Evolutionary conservation across 2,888 invertebrate genomes (phyloP).

Genomic region (Metalampra italica): DNA sequence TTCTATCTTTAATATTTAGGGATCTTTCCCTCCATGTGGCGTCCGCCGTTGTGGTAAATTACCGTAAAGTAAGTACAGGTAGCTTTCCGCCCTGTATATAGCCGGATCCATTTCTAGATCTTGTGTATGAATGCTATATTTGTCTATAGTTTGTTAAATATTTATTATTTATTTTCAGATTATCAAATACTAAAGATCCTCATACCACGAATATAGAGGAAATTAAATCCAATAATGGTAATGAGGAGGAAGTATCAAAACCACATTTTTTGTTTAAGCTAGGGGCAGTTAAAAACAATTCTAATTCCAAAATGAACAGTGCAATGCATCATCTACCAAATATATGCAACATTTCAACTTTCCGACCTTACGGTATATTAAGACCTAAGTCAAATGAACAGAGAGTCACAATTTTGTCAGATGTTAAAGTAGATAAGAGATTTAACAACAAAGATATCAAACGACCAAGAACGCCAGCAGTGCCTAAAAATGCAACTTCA

Average conservation of each 20-base stretch:
- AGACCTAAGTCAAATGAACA: slow-evolving; percentile 37
- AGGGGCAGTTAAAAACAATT: slow-evolving; percentile 17
- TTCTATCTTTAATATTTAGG: too few species aligned
- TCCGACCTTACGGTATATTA: slow-evolving; percentile 11
- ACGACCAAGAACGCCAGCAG: slow-evolving; percentile 25
- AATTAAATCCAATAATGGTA: slow-evolving; percentile 12
- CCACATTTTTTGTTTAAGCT: slow-evolving; percentile 25
- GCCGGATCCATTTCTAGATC: too few species aligned
- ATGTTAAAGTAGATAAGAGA: slow-evolving; percentile 56
- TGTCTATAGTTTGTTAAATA: too few species aligned
- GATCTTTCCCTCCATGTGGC: too few species aligned
- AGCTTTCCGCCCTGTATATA: too few species aligned
- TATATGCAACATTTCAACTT: not conserved
- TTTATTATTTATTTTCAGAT: slow-evolving; percentile 25
- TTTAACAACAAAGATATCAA: slow-evolving; percentile 20
- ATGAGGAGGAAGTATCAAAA: slow-evolving; percentile 17
- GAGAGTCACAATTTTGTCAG: slow-evolving; percentile 63
- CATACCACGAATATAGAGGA: slow-evolving; percentile 5
- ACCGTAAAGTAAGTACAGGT: too few species aligned
- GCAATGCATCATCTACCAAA: not conserved
- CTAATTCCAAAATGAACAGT: not conserved
- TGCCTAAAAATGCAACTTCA: slow-evolving; percentile 42
- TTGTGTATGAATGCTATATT: too few species aligned
- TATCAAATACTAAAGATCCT: slow-evolving; percentile 26
- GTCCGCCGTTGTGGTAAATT: too few species aligned